Base-by-base conservation (phyloP, 2,888 invertebrate species). In the Chrysodeixis includens region DNA sequence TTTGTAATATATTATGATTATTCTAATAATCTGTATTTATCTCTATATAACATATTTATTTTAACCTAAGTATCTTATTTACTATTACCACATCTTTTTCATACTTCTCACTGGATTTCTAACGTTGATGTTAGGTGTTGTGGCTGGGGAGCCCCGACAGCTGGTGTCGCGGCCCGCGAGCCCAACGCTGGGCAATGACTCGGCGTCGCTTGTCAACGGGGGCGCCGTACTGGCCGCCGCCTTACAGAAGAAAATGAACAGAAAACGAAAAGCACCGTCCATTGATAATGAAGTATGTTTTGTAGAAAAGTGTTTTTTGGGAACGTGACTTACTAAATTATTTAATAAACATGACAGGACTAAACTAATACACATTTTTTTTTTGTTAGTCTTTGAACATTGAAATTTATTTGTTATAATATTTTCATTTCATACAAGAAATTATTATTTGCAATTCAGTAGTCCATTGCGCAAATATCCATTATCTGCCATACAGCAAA, bases 221-320 rank as follows among this genome's bases (percentile, higher is more conserved):
- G 97, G 97, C 55, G 97, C 98, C 0, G 97, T 97, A 0, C 90
- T 98, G 9, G 97, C 97, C 0, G 98, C 98, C 0, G 98, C 98
- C 0, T 89, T 98, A 68, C 98, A 98, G 87, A 98, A 98, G 91
- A 98, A 98, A 88, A 97, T 98, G 85, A 97, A 97, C 81, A 96
- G 98, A 69, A 98, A 98, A 90, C 94, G 98, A 79, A 98, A 98
- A 90, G 97, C 97, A 5, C 96, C 95, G 35, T 93, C 94, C 2
- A 68, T 93, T 59, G 95, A 95, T 56, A 92, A 86, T 80, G 95
- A 95, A 83, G 94, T 93, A 66, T 75, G 78, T 56, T 60, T 49
- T 56, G 12, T 54, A 18, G 8, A 40, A 9, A 1, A 6, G 14
- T 26, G 20, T 16, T 4, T 26, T 65, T 49, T 14, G 26, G 20